Evolutionary conservation across 1,140 invertebrate genomes (phyloP).

Genomic region (Leptinotarsa texana): DNA sequence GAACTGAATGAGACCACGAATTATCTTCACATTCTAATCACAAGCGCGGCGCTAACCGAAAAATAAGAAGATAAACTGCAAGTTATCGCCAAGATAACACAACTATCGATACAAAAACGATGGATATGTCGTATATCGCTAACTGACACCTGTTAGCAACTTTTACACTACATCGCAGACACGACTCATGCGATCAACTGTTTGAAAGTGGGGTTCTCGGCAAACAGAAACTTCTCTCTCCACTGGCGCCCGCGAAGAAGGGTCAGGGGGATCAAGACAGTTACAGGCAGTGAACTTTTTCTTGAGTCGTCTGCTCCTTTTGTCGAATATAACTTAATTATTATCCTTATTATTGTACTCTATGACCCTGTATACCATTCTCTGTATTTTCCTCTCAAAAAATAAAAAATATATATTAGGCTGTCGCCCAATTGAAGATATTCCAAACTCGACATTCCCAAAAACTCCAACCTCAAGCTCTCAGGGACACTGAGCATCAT

Average conservation of each 20-base stretch:
- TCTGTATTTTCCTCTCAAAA: too few species aligned
- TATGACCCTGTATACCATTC: too few species aligned
- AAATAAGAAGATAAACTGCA: not conserved
- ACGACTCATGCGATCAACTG: constrained; percentile 33
- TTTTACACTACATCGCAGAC: constrained; percentile 29
- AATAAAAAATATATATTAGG: too few species aligned
- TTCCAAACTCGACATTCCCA: too few species aligned
- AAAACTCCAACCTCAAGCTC: too few species aligned
- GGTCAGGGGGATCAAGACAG: not conserved
- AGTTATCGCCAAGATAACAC: constrained; percentile 18
- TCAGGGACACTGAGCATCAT: too few species aligned
- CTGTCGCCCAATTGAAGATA: too few species aligned
- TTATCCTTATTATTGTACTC: too few species aligned
- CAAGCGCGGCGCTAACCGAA: constrained; percentile 1
- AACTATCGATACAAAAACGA: constrained; percentile 25
- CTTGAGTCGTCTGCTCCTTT: too few species aligned
- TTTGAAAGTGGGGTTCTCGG: constrained; percentile 27
- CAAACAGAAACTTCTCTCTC: constrained; percentile 16
- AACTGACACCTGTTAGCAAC: constrained; percentile 35
- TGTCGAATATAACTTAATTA: too few species aligned
- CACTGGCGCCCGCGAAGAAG: not conserved
- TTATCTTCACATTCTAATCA: not conserved
- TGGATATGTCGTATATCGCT: constrained; percentile 19
- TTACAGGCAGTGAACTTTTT: too few species aligned
- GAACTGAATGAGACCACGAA: not conserved